Percentiles rank a stretch among this genome's conserved stretches.
Evolutionary conservation across 1,140 invertebrate species (phyloP).

Genomic region (Cotesia typhae): DNA sequence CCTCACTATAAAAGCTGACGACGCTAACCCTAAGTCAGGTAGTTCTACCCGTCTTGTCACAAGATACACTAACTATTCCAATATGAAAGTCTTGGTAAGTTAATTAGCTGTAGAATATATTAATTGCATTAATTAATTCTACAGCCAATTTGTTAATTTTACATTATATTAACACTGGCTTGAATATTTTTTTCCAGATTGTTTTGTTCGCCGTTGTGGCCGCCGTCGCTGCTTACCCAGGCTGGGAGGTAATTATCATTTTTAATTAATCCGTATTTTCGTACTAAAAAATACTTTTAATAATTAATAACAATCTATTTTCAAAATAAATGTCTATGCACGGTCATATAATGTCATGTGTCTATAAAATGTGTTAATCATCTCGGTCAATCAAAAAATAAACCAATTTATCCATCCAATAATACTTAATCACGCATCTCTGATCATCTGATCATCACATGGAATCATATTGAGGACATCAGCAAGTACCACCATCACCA

Average conservation of each 20-base stretch:
- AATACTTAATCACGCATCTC: too few species aligned
- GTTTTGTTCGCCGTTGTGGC: constrained; percentile 59
- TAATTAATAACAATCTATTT: too few species aligned
- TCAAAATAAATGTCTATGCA: too few species aligned
- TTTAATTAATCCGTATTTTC: neutral
- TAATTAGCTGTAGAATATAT: neutral
- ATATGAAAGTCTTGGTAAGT: constrained; percentile 66
- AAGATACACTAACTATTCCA: constrained; percentile 56
- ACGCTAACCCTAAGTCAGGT: constrained; percentile 56
- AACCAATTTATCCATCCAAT: too few species aligned
- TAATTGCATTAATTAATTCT: neutral
- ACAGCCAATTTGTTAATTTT: neutral
- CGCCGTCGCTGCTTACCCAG: constrained; percentile 48
- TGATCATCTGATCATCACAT: too few species aligned
- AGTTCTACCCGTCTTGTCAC: constrained; percentile 59
- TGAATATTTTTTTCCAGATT: constrained; percentile 50
- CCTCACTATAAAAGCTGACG: constrained; percentile 65
- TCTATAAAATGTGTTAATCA: too few species aligned
- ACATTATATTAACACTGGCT: neutral
- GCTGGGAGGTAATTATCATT: constrained; percentile 37
- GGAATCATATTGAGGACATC: neutral
- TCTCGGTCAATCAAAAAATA: too few species aligned
- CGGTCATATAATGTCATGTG: too few species aligned
- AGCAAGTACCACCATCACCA: neutral
- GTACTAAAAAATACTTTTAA: neutral